phyloP scores from a whole-genome alignment of 2,113 vertebrate genomes.

The Rhizomys pruinosus region DNA sequence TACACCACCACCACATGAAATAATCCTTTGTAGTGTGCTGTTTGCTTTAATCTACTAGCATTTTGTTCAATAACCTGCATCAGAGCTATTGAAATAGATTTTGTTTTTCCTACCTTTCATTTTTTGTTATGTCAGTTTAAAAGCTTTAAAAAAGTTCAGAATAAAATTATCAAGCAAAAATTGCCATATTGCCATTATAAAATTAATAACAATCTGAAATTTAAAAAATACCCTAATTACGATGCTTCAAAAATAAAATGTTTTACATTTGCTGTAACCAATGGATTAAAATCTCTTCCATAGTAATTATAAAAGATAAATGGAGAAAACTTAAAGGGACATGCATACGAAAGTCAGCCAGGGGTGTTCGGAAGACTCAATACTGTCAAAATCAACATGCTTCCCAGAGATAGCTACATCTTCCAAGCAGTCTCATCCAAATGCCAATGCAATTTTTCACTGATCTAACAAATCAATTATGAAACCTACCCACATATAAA shows the following conservation, averaged over 20 bases:
- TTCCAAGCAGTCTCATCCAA: neutral
- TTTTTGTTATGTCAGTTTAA: neutral
- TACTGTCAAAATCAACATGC: neutral
- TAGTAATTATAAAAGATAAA: neutral
- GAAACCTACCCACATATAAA: neutral
- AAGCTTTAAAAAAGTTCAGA: neutral
- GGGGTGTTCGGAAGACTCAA: neutral
- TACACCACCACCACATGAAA: neutral
- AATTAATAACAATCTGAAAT: neutral
- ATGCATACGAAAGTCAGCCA: fast-evolving
- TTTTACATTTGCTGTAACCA: neutral
- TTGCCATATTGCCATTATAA: too few species aligned
- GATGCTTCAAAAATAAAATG: neutral
- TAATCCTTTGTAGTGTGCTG: neutral
- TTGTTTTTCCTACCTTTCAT: neutral
- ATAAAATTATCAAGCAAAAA: neutral
- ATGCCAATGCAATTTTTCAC: neutral
- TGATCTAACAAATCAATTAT: neutral
- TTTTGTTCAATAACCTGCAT: neutral
- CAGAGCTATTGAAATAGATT: neutral
- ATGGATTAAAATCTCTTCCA: neutral
- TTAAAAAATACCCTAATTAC: neutral
- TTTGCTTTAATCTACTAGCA: neutral
- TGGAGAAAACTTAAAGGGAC: neutral
- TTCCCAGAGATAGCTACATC: neutral